Evolutionary conservation across 2,888 invertebrate species (phyloP).

Genomic region (Spatulosminthurus flaviceps): DNA sequence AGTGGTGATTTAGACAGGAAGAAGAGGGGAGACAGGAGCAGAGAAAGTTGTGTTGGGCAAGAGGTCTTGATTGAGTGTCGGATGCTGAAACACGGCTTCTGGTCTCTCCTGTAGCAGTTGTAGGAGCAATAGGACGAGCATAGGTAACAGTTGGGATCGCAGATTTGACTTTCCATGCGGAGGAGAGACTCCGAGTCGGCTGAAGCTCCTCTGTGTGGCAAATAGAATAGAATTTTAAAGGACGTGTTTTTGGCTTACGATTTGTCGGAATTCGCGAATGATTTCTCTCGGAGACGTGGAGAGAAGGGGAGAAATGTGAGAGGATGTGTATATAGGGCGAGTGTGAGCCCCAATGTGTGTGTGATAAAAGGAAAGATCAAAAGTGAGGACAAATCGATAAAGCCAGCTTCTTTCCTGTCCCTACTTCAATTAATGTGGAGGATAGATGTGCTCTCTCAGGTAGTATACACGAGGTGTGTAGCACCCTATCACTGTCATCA

Average conservation of each 20-base stretch:
- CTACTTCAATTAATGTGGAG: constrained; percentile 8
- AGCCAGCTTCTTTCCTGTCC: constrained; percentile 8
- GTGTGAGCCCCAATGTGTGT: constrained; percentile 9
- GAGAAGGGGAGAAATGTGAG: not conserved
- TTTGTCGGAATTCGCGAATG: not conserved
- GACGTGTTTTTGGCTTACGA: not conserved
- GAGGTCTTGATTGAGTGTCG: not conserved
- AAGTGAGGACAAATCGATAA: constrained; percentile 12
- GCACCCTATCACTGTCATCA: constrained; percentile 10
- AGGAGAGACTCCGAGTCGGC: too few relatives aligned
- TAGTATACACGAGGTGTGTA: constrained; percentile 2
- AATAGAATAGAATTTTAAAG: not conserved
- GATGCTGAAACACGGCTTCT: too few relatives aligned
- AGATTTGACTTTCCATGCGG: too few relatives aligned
- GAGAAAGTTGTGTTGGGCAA: not conserved
- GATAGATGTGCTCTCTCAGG: not conserved
- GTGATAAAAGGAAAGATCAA: constrained; percentile 14
- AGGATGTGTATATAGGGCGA: not conserved
- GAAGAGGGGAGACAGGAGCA: not conserved
- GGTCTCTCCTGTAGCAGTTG: too few relatives aligned
- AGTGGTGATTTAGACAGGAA: not conserved
- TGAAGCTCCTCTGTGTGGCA: not conserved
- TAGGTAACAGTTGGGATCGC: not conserved
- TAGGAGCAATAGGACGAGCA: not conserved
- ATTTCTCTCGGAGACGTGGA: not conserved